phyloP scores from a whole-genome alignment of 2,797 vertebrate species.

The Diceros bicornis region DNA sequence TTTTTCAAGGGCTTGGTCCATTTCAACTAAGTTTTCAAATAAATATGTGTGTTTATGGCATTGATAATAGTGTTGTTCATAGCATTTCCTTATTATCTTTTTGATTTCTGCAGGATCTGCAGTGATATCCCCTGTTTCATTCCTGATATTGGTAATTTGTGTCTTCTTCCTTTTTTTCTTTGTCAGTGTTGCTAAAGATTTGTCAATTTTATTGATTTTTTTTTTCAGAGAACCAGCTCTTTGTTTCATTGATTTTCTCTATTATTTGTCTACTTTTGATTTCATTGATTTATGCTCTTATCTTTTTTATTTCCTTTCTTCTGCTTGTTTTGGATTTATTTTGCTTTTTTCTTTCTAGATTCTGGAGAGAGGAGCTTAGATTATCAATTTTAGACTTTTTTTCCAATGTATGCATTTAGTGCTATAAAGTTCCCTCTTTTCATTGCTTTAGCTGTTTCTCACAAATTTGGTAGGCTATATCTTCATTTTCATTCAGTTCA shows the following conservation, averaged over 20 bases:
- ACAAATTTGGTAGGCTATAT: neutral
- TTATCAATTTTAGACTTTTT: constrained; percentile 16
- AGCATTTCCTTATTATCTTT: neutral
- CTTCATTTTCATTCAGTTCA: neutral
- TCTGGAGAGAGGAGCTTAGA: neutral
- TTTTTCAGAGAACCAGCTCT: neutral
- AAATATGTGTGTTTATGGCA: neutral
- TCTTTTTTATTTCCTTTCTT: neutral
- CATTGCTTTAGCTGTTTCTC: neutral
- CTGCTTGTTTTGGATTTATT: neutral
- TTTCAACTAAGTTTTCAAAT: constrained; percentile 1
- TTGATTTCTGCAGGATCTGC: neutral
- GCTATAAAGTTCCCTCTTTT: neutral
- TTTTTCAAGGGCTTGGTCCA: constrained; percentile 6
- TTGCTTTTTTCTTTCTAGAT: neutral
- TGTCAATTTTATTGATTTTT: constrained; percentile 33
- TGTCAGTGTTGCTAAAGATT: constrained; percentile 35
- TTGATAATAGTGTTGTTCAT: neutral
- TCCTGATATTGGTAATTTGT: neutral
- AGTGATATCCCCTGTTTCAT: neutral
- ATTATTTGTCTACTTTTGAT: constrained; percentile 9
- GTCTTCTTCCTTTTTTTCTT: neutral
- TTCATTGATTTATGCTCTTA: constrained; percentile 1
- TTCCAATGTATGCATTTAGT: neutral
- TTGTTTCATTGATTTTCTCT: constrained; percentile 43